These are phyloP conservation scores for Acanthochromis polyacanthus DNA, from an alignment of 2,113 vertebrate species.

Conservation along the genomic window DNA sequence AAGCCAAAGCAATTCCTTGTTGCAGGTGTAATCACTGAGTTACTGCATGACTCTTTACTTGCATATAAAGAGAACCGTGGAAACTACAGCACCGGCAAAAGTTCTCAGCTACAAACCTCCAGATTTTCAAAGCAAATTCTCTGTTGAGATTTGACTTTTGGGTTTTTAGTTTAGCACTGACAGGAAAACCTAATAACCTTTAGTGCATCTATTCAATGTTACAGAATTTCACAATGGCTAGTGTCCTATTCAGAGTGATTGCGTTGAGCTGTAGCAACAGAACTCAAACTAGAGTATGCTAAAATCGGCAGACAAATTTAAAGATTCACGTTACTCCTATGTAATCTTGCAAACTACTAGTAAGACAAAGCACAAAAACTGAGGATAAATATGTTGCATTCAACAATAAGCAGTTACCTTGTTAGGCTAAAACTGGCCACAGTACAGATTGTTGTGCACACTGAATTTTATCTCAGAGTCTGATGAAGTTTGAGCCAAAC, in stretches of 20 bases:
- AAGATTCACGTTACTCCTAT: background rate
- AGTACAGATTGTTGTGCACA: background rate
- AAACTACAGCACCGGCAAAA: background rate
- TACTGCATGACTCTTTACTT: background rate
- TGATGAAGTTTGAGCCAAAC: no score
- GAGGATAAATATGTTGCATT: background rate
- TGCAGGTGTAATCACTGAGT: slow-evolving; percentile 23
- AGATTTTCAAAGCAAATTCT: background rate
- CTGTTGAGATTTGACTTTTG: background rate
- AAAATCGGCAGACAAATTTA: background rate
- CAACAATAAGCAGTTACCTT: no score
- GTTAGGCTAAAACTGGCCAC: background rate
- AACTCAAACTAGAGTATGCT: background rate
- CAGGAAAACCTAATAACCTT: background rate
- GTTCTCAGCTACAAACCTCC: background rate
- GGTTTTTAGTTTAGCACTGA: background rate
- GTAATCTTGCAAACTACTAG: background rate
- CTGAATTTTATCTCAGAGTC: no score
- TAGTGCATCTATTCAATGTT: background rate
- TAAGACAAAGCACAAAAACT: slow-evolving; percentile 20
- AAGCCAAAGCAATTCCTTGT: slow-evolving; percentile 58
- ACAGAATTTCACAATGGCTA: background rate
- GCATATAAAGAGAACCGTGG: background rate
- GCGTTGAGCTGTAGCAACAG: background rate
- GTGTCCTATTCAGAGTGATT: background rate